Base-by-base conservation (phyloP, 2,888 invertebrate species). In the Chaetogeoica ovagalla region DNA sequence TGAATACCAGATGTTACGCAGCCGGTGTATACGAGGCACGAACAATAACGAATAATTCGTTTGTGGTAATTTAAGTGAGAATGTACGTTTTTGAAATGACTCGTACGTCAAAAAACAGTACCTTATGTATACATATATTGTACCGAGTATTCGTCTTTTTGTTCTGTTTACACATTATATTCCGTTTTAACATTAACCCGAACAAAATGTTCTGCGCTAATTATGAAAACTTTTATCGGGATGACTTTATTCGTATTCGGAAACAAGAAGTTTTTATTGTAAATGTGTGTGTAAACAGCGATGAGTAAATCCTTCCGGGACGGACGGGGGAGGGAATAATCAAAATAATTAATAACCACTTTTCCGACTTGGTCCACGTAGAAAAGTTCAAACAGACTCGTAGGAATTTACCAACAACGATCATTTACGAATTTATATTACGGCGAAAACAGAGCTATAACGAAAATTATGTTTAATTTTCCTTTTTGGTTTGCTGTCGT, bases 301-400 rank as follows among this genome's bases (percentile, higher is more conserved):
- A 43, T 6, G 43, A 43, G 43, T 7, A 43, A 43, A 15, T 48
- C 15, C 48, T 11, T 48, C 3, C 48, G 48, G 3, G 39, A 39
- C 39, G 39, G 6, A 8, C 39, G 39, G 39, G 43, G 6, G 15
- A 66, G 15, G 21, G 17, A 23, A 15, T 13, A 13, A 48, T 48
- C 21, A 68, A 23, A 66, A 52, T 68, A 17, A 68, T 52, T 68
- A 52, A 23, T 48, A 52, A 52, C 17, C n/a, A n/a, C n/a, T n/a
- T 4, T 17, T 2, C 23, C 23, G 17, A 48, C 17, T 8, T 63
- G 30, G 13, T n/a, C 19, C 39, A 13, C 8, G 19, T 39, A 11
- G n/a, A 65, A 65, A 65, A 43, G 48, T 68, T 68, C 17, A 17
- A 15, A 17, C 17, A 2, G 23, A 68, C 15, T 15, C 23, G 52